Evolutionary conservation across 2,113 vertebrate genomes (phyloP), one percentile per base, ranked within the genome.

Genomic region (Seriola aureovittata): DNA sequence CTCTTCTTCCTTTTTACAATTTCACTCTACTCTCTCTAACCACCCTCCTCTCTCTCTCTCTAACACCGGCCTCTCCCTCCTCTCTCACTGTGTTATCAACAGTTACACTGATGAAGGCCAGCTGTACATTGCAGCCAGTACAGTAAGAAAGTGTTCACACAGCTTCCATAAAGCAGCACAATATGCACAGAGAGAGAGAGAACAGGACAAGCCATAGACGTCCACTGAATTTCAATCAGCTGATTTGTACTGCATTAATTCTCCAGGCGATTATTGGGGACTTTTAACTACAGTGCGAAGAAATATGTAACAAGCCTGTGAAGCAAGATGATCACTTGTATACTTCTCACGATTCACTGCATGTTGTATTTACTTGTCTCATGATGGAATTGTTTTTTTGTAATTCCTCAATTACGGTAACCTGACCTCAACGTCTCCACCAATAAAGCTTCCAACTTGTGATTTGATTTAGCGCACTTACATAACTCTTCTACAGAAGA

Each of bases 61-160:
- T 66, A 29, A 29, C 29, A 29, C 29, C 29, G 29, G 8, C 0
- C 77, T 9, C 55, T 10, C 42, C 64, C 55, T 66, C 25, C 25
- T 59, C 68, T 14, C 57, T 21, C 38, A 48, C 55, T 57, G 10
- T 46, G 62, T 88, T 84, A 89, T 83, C 78, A 82, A 76, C 82
- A 85, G 85, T 66, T 71, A 59, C 59, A 54, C 74, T 83, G 85
- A 86, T 88, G 87, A 89, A 86, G 75, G 60, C 80, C 82, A 90
- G 82, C 89, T 91, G 82, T 78, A 86, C 77, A 58, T 23, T 63
- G 66, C 69, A 68, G 73, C 55, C 54, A 63, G 68, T 70, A 75
- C 89, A 87, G 86, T 74, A 75, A 68, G 52, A 32, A 42, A 85
- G 70, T 75, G 79, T 71, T 81, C 75, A 67, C 60, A 71, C 38